Conservation (phyloP, 2,797 vertebrate genomes). For the Picus viridis region DNA sequence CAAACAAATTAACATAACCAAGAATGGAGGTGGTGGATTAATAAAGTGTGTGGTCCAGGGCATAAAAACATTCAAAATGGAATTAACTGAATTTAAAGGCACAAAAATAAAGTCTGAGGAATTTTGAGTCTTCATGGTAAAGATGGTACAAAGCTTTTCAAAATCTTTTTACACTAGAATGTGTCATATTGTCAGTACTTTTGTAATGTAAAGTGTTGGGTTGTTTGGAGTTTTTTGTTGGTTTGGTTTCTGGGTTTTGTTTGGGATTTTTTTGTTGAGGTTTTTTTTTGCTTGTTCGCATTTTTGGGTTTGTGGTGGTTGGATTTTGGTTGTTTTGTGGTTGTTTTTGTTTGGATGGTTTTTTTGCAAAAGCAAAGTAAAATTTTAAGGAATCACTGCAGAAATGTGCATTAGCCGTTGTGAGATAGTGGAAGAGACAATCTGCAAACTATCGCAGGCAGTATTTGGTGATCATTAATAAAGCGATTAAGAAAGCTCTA, state of each 20-base stretch:
- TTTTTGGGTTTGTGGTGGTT: too few relatives aligned
- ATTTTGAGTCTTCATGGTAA: background rate
- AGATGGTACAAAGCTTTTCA: background rate
- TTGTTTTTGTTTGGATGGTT: too few relatives aligned
- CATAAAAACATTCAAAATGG: background rate
- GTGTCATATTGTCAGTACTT: background rate
- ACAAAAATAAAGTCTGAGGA: background rate
- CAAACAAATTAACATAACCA: background rate
- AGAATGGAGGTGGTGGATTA: background rate
- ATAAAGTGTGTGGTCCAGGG: background rate
- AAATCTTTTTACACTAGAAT: background rate
- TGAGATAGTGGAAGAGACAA: background rate
- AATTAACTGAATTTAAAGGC: background rate
- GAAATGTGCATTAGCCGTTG: background rate
- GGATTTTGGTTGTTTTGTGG: background rate
- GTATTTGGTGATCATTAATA: background rate
- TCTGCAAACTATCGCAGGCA: background rate
- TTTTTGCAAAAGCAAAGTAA: conserved; percentile 24
- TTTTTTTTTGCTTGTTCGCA: too few relatives aligned
- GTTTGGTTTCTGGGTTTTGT: too few relatives aligned
- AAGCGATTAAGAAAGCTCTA: background rate
- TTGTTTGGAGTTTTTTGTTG: too few relatives aligned
- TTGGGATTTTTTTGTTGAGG: too few relatives aligned
- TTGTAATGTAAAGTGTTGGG: background rate
- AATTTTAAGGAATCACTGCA: background rate